Conservation (phyloP, 2,113 vertebrate species). For the Montifringilla adamsi region DNA sequence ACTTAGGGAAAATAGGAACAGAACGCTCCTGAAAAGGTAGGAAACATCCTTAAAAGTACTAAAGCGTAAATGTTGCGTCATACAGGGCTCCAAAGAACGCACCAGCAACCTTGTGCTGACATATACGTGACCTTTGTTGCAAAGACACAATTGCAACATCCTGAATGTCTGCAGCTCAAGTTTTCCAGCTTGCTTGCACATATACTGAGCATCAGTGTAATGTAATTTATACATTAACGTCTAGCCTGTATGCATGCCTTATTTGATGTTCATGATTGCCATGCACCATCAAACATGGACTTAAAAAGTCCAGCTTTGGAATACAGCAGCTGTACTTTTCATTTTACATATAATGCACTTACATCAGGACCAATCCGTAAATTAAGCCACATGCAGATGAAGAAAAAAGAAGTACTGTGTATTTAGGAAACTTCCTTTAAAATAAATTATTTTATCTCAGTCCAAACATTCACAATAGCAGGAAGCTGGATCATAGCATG, state of each 20-base stretch:
- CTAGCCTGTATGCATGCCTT: not conserved
- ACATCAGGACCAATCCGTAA: not conserved
- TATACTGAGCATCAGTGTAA: not conserved
- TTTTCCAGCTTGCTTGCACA: slow-evolving; percentile 9
- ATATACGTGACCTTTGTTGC: slow-evolving; percentile 13
- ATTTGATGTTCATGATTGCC: not conserved
- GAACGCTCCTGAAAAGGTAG: not conserved
- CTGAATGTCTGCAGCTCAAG: not conserved
- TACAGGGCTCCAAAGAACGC: not conserved
- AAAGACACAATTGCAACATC: slow-evolving; percentile 2
- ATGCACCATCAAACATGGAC: not conserved
- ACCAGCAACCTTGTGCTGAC: slow-evolving; percentile 22
- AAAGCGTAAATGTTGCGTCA: not conserved
- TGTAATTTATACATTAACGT: not conserved
- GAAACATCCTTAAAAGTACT: slow-evolving; percentile 20
- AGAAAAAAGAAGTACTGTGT: not conserved
- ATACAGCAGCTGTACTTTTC: not conserved
- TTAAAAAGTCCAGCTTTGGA: not conserved
- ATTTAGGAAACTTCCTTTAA: slow-evolving; percentile 35
- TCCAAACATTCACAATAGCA: slow-evolving; percentile 59
- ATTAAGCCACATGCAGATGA: not conserved
- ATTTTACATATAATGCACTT: not conserved
- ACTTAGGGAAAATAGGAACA: not conserved
- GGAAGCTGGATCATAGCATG: slow-evolving; percentile 48
- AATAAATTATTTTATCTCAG: slow-evolving; percentile 32